Conservation (phyloP, 2,113 vertebrate genomes). For the Sceloporus undulatus region DNA sequence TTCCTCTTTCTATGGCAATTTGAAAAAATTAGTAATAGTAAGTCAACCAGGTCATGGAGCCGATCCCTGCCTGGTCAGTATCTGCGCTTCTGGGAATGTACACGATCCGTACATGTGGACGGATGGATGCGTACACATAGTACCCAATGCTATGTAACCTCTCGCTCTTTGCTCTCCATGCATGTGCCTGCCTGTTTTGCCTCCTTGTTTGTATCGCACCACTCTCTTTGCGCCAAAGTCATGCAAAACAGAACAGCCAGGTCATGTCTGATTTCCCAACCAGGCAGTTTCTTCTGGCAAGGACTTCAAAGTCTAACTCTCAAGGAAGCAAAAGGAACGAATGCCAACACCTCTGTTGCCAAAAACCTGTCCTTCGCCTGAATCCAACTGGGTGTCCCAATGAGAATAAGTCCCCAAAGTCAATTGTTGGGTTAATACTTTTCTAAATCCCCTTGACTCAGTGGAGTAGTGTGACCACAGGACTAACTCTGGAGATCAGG, state of each 20-base stretch:
- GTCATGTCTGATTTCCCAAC: conserved; percentile 56
- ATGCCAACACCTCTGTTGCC: too few species aligned
- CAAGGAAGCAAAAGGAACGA: too few species aligned
- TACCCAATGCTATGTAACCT: conserved; percentile 45
- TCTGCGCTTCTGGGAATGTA: conserved; percentile 52
- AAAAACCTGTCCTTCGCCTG: neutral
- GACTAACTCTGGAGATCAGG: too few species aligned
- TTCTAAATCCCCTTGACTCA: too few species aligned
- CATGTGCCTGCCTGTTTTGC: conserved; percentile 42
- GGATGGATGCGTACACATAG: neutral
- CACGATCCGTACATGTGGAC: neutral
- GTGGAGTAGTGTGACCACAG: too few species aligned
- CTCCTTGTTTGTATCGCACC: neutral
- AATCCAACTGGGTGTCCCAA: too few species aligned
- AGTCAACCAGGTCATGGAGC: conserved; percentile 24
- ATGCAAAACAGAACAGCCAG: conserved; percentile 30
- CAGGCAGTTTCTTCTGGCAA: conserved; percentile 47
- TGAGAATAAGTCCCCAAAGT: too few species aligned
- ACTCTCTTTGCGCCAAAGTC: conserved; percentile 35
- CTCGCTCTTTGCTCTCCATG: neutral
- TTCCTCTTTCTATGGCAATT: conserved; percentile 46
- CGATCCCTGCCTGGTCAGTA: conserved; percentile 20
- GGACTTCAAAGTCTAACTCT: neutral
- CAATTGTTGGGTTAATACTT: neutral
- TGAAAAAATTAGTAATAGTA: neutral